Evolutionary conservation across 2,888 invertebrate species (phyloP), one percentile per base, ranked within the genome.

Genomic region (Alloplasta piceator): DNA sequence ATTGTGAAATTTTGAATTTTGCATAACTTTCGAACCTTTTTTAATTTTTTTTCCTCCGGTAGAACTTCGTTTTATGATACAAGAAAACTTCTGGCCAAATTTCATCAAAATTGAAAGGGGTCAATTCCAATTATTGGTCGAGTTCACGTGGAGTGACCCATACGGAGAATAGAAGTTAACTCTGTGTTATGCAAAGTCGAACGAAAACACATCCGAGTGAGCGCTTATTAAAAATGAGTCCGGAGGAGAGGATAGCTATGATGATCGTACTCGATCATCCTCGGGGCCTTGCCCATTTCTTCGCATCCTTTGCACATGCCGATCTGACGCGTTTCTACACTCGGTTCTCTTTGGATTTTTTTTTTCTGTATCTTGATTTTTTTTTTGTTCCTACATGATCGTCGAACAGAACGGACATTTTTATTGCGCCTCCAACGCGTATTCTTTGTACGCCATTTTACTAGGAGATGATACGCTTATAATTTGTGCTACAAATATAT

Each of bases 281-380:
- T 14, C 9, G 26, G 16, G 48, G 48, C 56, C 74, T 74, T 74
- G 56, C 74, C 66, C 67, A 75, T 75, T 58, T 67, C 66, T 75
- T 12, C 48, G 16, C 26, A 6, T 55, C 39, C 58, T 26, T 48
- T 5, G 55, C 55, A 36, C 72, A 72, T 26, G n/a, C 56, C 64
- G 46, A 72, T 72, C 60, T 50, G 12, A 12, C 43, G 26, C 63
- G n/a, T 26, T 56, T 46, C 39, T 38, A 6, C 4, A 5, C 16
- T 46, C 12, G 36, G 46, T 36, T 58, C 46, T 48, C 46, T 50
- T 26, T 50, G 36, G 48, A 48, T 48, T 48, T 48, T 48, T 48
- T 48, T 7, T 9, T 46, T n/a, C n/a, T n/a, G n/a, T n/a, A n/a
- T n/a, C 48, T 6, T 12, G 52, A 12, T n/a, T 64, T 67, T 66